phyloP scores from a whole-genome alignment of 2,113 vertebrate species.

The Brachionichthys hirsutus region DNA sequence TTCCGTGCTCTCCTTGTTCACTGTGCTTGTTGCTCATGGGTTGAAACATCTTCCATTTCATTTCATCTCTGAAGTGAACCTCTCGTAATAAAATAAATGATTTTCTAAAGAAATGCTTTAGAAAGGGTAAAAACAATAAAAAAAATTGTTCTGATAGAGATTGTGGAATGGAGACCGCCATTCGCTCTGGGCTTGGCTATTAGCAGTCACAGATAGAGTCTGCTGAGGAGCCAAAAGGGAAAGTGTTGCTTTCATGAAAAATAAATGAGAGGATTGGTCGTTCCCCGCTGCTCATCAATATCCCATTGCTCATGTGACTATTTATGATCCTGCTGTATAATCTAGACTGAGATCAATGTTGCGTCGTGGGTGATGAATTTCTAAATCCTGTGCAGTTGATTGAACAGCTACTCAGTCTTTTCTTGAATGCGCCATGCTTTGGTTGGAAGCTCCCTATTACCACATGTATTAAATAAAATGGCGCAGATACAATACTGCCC shows the following conservation, averaged over 20 bases:
- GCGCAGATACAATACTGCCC: conserved; percentile 32
- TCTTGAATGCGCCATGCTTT: neutral
- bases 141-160: too few relatives aligned
- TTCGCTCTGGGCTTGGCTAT: conserved; percentile 19
- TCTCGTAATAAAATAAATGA: too few relatives aligned
- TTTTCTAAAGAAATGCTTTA: too few relatives aligned
- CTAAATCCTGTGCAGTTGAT: conserved; percentile 9
- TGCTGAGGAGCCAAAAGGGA: conserved; percentile 11
- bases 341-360: conserved; percentile 47
- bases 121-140: too few relatives aligned
- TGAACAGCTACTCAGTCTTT: conserved; percentile 9
- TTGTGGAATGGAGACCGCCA: too few relatives aligned
- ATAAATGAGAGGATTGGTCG: conserved; percentile 21
- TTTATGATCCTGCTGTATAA: conserved; percentile 47
- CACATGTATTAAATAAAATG: neutral
- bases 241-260: conserved; percentile 5
- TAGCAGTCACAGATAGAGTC: conserved; percentile 14
- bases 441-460: conserved; percentile 1
- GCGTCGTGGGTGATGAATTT: conserved; percentile 22
- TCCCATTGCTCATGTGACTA: conserved; percentile 55
- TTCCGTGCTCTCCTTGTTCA: too few relatives aligned
- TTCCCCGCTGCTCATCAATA: conserved; percentile 31
- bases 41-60: too few relatives aligned
- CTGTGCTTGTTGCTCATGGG: too few relatives aligned
- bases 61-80: too few relatives aligned